Evolutionary conservation across 1,140 invertebrate species (phyloP).

Genomic region (Eumeta japonica): DNA sequence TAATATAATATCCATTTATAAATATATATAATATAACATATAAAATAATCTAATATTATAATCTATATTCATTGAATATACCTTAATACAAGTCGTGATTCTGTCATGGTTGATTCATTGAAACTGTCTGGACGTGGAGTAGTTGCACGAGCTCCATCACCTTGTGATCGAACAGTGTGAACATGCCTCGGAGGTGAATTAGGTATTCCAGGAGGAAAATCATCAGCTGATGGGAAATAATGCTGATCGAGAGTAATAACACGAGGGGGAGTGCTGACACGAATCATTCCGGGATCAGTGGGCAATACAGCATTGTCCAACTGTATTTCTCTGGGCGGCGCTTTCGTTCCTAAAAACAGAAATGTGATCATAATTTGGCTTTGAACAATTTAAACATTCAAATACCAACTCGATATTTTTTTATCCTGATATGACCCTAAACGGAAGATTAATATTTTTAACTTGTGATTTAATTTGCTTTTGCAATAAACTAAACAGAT

Average conservation of each 20-base stretch:
- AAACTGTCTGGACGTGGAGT: constrained; percentile 34
- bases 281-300: constrained; percentile 67
- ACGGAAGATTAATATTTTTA: no score
- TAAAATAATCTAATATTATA: no score
- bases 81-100: constrained; percentile 47
- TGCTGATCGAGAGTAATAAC: constrained; percentile 80
- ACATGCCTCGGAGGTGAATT: constrained; percentile 38
- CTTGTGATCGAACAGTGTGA: constrained; percentile 27
- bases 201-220: constrained; percentile 38
- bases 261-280: constrained; percentile 79
- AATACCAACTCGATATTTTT: no score
- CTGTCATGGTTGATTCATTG: constrained; percentile 48
- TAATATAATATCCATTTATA: background rate
- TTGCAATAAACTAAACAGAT: no score
- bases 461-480: no score
- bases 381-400: no score
- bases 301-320: constrained; percentile 78
- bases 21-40: background rate
- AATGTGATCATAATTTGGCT: no score
- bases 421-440: no score
- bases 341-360: constrained; percentile 69
- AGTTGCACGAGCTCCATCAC: constrained; percentile 31
- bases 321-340: constrained; percentile 78
- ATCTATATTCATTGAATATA: constrained; percentile 14
- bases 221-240: constrained; percentile 73